phyloP scores from a whole-genome alignment of 2,113 vertebrate species.

The Thermophis baileyi region DNA sequence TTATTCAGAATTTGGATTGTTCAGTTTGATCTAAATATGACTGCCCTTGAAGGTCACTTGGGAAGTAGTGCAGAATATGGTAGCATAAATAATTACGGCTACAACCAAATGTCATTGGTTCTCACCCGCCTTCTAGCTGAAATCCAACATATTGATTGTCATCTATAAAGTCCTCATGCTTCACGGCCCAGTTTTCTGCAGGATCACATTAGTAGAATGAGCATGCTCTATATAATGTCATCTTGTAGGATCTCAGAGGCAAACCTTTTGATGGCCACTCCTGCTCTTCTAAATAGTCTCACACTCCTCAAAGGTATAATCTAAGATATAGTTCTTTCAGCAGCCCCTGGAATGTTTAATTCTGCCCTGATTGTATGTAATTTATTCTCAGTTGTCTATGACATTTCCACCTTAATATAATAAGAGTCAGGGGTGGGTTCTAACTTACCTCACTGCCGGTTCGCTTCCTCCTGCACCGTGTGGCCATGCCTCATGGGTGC shows the following conservation, averaged over 20 bases:
- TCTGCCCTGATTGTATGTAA: neutral
- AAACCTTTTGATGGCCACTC: neutral
- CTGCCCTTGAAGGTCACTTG: neutral
- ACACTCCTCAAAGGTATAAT: neutral
- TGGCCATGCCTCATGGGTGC: too few species aligned
- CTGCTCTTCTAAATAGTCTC: neutral
- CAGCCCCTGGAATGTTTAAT: neutral
- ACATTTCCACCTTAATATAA: neutral
- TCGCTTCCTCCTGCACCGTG: too few species aligned
- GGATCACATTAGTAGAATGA: neutral
- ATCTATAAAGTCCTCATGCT: neutral
- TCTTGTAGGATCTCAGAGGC: neutral
- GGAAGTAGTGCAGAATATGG: neutral
- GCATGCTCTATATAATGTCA: neutral
- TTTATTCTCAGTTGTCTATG: neutral
- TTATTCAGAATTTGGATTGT: neutral
- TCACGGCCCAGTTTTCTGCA: neutral
- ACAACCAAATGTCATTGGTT: neutral
- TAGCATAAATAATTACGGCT: neutral
- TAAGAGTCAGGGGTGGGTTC: too few species aligned
- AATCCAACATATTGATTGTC: neutral
- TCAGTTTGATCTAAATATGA: neutral
- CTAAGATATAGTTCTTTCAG: neutral
- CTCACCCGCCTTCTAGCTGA: neutral
- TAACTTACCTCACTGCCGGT: too few species aligned